Conservation (phyloP, 2,797 vertebrate species). For the Sylvilagus floridanus region DNA sequence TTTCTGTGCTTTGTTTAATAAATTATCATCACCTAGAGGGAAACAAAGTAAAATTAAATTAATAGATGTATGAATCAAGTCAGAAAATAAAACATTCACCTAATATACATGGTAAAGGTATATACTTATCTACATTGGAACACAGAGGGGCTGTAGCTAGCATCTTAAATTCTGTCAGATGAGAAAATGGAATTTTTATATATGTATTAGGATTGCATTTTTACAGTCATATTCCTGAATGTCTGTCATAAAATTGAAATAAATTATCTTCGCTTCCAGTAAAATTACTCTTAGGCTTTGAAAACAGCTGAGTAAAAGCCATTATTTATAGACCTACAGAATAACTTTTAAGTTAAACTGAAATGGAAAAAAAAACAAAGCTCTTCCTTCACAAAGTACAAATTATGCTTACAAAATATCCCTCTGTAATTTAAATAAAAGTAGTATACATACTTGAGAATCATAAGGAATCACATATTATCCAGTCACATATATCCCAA, state of each 20-base stretch:
- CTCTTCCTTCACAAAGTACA: background rate
- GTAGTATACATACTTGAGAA: background rate
- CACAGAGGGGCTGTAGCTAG: background rate
- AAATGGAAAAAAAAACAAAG: background rate
- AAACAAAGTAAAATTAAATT: slow-evolving; percentile 6
- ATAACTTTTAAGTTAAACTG: slow-evolving; percentile 47
- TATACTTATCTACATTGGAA: background rate
- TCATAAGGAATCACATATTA: background rate
- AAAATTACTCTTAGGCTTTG: slow-evolving; percentile 61
- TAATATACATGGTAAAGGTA: background rate
- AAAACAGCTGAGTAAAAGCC: slow-evolving; percentile 51
- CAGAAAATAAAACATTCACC: background rate
- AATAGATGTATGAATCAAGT: background rate
- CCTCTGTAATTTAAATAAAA: background rate
- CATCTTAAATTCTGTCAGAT: slow-evolving; percentile 5
- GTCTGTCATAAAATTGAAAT: slow-evolving; percentile 56
- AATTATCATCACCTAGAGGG: background rate
- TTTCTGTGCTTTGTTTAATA: background rate
- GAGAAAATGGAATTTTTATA: background rate
- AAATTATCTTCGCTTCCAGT: slow-evolving; percentile 56
- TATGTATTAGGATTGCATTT: background rate
- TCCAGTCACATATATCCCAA: background rate
- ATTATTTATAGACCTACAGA: slow-evolving; percentile 26
- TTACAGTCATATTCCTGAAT: slow-evolving; percentile 37
- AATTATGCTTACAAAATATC: background rate